Base-by-base conservation (phyloP, 2,888 invertebrate genomes). In the Lumbricus terrestris region DNA sequence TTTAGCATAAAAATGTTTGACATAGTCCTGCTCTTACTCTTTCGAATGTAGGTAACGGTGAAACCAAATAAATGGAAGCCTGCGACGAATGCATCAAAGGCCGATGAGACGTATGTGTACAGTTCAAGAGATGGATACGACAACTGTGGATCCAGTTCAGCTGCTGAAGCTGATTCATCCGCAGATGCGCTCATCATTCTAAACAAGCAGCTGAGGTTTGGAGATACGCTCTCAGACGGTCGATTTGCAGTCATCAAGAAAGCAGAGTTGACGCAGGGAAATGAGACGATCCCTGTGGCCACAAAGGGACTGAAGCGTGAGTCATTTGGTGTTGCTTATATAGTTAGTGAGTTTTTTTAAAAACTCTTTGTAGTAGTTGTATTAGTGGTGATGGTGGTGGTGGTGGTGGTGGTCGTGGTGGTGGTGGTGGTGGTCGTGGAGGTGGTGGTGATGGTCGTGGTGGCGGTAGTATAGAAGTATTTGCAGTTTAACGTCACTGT, bases 261-360 rank as follows among this genome's bases (percentile, higher is more conserved):
- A 85, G 85, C 15, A 85, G 35, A 85, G 16, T 34, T 85, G 85
- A 34, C 20, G 1, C 20, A 85, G 23, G 38, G 40, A 33, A 89
- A 82, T 8, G 35, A 83, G n/a, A 82, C 18, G n/a, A 35, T 82
- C 40, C 16, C 82, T 40, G 89, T 89, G 6, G 89, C 89, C 29
- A 37, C 69, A 34, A 89, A 89, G 40, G 35, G 40, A 82, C 38
- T 89, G 23, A 89, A 29, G 83, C 35, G 89, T 89, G 33, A 34
- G 85, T 85, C 16, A n/a, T 47, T 23, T 20, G 47, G 69, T 69
- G 8, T 29, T 69, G 29, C 13, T n/a, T 8, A 69, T 16, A n/a
- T 11, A 16, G 8, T 69, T 69, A 8, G 13, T 15, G 11, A 16
- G 11, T 11, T 8, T 15, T 69, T 69, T 1, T n/a, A n/a, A n/a